These are phyloP conservation scores for Polia nebulosa DNA, from an alignment of 2,888 invertebrate genomes.

Conservation along the genomic window DNA sequence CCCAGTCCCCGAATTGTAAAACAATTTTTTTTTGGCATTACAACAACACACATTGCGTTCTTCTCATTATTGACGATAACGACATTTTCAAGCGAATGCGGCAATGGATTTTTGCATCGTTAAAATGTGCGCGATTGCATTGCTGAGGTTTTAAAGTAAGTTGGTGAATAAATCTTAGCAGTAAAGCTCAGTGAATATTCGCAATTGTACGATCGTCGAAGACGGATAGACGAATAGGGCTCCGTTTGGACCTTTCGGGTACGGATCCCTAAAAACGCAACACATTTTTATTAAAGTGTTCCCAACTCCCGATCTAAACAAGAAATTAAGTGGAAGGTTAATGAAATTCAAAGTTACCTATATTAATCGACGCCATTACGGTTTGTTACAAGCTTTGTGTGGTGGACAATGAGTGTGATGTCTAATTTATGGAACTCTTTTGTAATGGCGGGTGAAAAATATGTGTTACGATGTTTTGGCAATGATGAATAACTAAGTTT, in stretches of 20 bases:
- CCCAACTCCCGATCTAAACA: constrained; percentile 55
- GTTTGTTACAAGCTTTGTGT: constrained; percentile 86
- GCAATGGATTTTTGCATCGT: too few relatives aligned
- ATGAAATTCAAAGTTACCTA: constrained; percentile 82
- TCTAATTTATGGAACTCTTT: constrained; percentile 75
- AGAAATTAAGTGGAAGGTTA: constrained; percentile 71
- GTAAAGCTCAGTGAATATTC: too few relatives aligned
- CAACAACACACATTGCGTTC: not conserved
- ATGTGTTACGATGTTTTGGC: constrained; percentile 21
- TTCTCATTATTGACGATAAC: not conserved
- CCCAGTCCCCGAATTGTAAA: too few relatives aligned
- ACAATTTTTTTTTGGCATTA: too few relatives aligned
- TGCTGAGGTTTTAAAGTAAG: too few relatives aligned
- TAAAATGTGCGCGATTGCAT: too few relatives aligned
- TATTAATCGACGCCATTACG: constrained; percentile 85
- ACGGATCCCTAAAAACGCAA: too few relatives aligned
- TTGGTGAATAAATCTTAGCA: too few relatives aligned
- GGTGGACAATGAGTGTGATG: constrained; percentile 79
- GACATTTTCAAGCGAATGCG: too few relatives aligned
- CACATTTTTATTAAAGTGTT: constrained; percentile 36
- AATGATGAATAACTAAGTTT: constrained; percentile 40
- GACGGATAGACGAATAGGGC: too few relatives aligned
- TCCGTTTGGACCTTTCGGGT: too few relatives aligned
- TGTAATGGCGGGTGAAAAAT: constrained; percentile 45
- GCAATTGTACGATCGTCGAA: too few relatives aligned